Evolutionary conservation across 2,113 vertebrate genomes (phyloP).

Genomic region (Coptodon rendalli): DNA sequence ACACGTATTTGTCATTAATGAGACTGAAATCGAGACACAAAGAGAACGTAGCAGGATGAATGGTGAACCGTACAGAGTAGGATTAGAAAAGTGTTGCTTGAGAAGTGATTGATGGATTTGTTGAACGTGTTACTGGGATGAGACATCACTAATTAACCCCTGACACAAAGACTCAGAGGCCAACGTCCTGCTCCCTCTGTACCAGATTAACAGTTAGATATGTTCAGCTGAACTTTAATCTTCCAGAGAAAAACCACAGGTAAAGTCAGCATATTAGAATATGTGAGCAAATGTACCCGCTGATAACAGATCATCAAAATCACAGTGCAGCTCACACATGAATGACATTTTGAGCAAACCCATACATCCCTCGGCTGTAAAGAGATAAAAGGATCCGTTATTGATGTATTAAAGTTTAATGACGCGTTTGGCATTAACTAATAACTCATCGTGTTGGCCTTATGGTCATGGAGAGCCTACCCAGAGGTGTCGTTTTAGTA

Average conservation of each 20-base stretch:
- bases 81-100: not conserved
- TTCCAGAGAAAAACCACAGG: not conserved
- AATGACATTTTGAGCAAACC: not conserved
- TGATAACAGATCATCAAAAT: not conserved
- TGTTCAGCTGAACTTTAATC: not conserved
- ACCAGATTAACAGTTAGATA: not conserved
- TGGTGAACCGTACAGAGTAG: not conserved
- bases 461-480: not conserved
- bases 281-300: not conserved
- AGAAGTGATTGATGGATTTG: not conserved
- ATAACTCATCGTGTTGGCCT: not conserved
- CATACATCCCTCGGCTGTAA: not conserved
- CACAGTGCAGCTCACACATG: not conserved
- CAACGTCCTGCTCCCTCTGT: not conserved
- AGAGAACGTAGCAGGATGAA: not conserved
- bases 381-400: not conserved
- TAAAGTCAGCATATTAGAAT: not conserved
- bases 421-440: not conserved
- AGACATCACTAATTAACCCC: not conserved
- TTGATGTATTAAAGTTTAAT: not conserved
- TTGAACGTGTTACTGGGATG: not conserved
- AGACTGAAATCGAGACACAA: not conserved
- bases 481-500: not conserved
- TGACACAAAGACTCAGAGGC: not conserved
- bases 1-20: not conserved